Base-by-base conservation (phyloP, 2,888 invertebrate genomes). In the Rhingia campestris region DNA sequence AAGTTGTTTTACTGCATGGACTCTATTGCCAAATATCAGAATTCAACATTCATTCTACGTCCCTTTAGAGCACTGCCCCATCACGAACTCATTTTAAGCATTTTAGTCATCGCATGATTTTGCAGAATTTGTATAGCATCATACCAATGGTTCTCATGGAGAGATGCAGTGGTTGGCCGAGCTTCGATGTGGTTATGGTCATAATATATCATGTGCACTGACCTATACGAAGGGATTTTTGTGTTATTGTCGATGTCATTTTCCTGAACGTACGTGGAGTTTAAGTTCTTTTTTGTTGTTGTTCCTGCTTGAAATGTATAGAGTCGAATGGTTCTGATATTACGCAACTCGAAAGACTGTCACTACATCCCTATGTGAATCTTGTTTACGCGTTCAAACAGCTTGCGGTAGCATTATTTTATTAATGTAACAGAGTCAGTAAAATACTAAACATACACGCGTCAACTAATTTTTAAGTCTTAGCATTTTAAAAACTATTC, bases 1-100 rank as follows among this genome's bases (percentile, higher is more conserved):
- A 61, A 32, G 33, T 45, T 45, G 32, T 45, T 45, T 61, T 45
- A 45, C 9, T 33, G 45, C 35, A n/a, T 10, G 5, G 22, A 22
- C 22, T 9, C 43, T n/a, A 6, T 43, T 12, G 43, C 12, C n/a
- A 3, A 10, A 43, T 43, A 43, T 12, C 5, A 22, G 2, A 22
- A 22, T 2, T 22, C 22, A 22, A 22, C 12, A 9, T n/a, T 10
- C 4, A 4, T 43, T 12, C 43, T 22, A 2, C 1, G 12, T 5
- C 12, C 43, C n/a, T 5, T 43, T 2, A 5, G 22, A 22, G 22
- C 22, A 12, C 43, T 4, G 5, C 6, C n/a, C 43, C n/a, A 43
- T 43, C 43, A 43, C 12, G 6, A 43, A 43, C 43, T 43, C 39
- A 39, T 39, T 39, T 43, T 3, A 12, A 43, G 12, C 22, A 43